These are phyloP conservation scores for Sinocyclocheilus grahami DNA, from an alignment of 2,113 vertebrate genomes.

Conservation along the genomic window DNA sequence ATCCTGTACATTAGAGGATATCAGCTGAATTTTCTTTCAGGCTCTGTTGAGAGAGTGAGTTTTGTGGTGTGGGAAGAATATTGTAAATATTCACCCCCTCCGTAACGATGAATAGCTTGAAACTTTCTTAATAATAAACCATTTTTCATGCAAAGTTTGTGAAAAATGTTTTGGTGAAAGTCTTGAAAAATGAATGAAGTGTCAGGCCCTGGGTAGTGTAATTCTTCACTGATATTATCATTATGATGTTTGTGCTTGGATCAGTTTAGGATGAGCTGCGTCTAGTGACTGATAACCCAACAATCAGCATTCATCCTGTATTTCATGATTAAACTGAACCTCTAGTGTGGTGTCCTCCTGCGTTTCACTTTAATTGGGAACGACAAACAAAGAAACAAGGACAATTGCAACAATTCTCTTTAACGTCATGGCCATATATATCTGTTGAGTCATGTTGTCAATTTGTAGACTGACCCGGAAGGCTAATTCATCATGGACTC, in stretches of 20 bases:
- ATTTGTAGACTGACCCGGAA: neutral
- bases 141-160: slow-evolving; percentile 25
- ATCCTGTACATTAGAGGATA: slow-evolving; percentile 11
- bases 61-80: slow-evolving; percentile 15
- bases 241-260: slow-evolving; percentile 20
- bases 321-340: neutral
- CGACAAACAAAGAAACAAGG: neutral
- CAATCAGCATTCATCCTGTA: slow-evolving; percentile 30
- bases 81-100: slow-evolving; percentile 13
- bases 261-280: slow-evolving; percentile 12
- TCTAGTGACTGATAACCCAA: slow-evolving; percentile 6
- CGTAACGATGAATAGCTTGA: slow-evolving; percentile 9
- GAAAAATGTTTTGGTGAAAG: slow-evolving; percentile 15
- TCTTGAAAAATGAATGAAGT: slow-evolving; percentile 26
- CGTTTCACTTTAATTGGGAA: slow-evolving; percentile 10
- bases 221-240: slow-evolving; percentile 27
- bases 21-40: slow-evolving; percentile 11
- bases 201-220: slow-evolving; percentile 28
- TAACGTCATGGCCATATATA: neutral
- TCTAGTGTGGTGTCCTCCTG: neutral
- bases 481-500: neutral
- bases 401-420: neutral
- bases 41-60: slow-evolving; percentile 15
- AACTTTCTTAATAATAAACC: slow-evolving; percentile 16
- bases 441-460: neutral